Conservation (phyloP, 2,797 vertebrate species). For the Tragelaphus oryx region DNA sequence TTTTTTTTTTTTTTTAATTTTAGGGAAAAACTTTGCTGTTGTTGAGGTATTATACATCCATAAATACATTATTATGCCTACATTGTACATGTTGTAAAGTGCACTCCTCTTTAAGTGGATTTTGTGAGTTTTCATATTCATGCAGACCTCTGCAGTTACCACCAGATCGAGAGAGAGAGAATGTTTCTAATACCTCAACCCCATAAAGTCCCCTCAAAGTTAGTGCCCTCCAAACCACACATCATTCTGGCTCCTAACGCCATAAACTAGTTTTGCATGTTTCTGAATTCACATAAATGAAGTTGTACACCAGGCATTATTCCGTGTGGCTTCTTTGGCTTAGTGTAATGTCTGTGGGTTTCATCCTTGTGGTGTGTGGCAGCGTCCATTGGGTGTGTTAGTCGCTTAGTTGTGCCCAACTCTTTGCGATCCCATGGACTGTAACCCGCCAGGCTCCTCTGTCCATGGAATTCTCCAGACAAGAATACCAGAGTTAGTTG, state of each 20-base stretch:
- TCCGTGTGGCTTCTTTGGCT: background rate
- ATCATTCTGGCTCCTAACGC: background rate
- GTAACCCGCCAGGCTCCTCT: background rate
- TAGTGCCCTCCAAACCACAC: background rate
- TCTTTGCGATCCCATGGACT: background rate
- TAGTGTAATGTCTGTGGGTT: background rate
- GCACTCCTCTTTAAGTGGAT: background rate
- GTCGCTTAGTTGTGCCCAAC: accelerated
- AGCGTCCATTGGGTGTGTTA: background rate
- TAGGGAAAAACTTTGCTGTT: background rate
- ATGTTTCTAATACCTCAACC: background rate
- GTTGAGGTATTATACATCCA: background rate
- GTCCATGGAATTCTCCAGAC: background rate
- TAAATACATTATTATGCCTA: background rate
- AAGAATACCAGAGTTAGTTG: background rate
- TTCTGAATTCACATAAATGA: background rate
- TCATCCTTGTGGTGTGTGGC: background rate
- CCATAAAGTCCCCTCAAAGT: background rate
- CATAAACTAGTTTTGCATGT: background rate
- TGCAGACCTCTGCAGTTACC: too few species aligned
- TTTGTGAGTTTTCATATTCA: background rate
- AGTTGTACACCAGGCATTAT: background rate
- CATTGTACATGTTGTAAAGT: background rate
- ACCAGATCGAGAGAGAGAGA: background rate
- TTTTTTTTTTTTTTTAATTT: background rate